Evolutionary conservation across 2,113 vertebrate species (phyloP), one percentile per base, ranked within the genome.

Genomic region (Grallaria varia): DNA sequence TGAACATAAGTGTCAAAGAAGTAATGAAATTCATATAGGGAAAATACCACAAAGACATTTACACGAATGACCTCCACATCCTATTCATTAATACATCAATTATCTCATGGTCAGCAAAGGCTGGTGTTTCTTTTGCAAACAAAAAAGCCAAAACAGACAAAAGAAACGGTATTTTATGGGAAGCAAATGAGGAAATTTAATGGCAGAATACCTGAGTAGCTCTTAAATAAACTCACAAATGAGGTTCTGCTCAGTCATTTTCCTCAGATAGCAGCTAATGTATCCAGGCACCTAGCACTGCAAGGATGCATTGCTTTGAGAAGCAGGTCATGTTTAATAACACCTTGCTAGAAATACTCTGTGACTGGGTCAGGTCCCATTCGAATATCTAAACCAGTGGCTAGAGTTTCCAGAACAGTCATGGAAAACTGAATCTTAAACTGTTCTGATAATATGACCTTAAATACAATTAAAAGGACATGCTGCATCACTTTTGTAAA

Each of bases 311-410:
- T 12, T 62, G 78, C 71, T 95, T 90, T 50, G 37, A 90, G 75
- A 95, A 96, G 30, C 67, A 93, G 93, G 93, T 94, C 91, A 80
- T 73, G 59, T 89, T 97, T 96, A 95, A 94, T 93, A 94, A 93
- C 4, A 9, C 50, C 89, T 96, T 30, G 33, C 81, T 83, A 85
- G 93, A 94, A 96, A 96, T 93, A 95, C 19, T 74, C 50, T 30
- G 5, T 1, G 78, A 55, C 53, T 94, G 59, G 75, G 89, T 90
- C 91, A 94, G 78, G 18, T 96, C 89, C 84, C 78, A 89, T 85
- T 69, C 93, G 91, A 96, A 74, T 83, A 91, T 8, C 67, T 68
- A 69, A 94, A 83, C 31, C 27, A 37, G 74, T 10, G 67, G n/a
- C 45, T 62, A 30, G 27, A 42, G 76, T 79, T 95, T 83, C 64